Base-by-base conservation (phyloP, 2,888 invertebrate genomes). In the Papilio gigon region DNA sequence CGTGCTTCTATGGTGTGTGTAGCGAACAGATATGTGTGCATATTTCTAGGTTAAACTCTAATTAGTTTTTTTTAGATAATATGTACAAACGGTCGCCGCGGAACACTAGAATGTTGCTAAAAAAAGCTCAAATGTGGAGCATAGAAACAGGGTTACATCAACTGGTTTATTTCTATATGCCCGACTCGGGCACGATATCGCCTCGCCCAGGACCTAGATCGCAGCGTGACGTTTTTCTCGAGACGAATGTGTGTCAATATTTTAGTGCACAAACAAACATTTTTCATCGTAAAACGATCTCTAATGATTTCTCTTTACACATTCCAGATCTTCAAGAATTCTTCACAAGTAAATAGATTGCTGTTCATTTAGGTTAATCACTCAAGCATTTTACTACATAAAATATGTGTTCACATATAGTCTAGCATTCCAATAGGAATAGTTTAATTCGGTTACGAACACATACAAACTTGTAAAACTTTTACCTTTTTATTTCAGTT, bases 221-320 rank as follows among this genome's bases (percentile, higher is more conserved):
- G 53, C 30, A 56, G 30, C 30, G 53, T 11, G 20, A 17, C 17
- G n/a, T n/a, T 30, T 27, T 27, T 30, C 17, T 30, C 5, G n/a
- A 56, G 30, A 25, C 30, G 61, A 6, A 63, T 63, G 30, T 47
- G 63, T 63, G 63, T 50, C 63, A 63, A 42, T 30, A 20, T 47
- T 50, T 63, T 47, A 33, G 33, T 50, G 17, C 63, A 53, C 25
- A 53, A 64, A 50, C 35, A 63, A 50, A 64, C 14, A 64, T 44
- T 33, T 35, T n/a, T 44, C 17, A 53, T 27, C 27, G 27, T 27
- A 53, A 50, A 27, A 53, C 27, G 27, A 50, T 50, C 14, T 53
- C 27, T 53, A 53, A 53, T 30, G 30, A 30, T 53, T 53, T 53
- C 2, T 53, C 30, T n/a, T 30, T n/a, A 27, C 5, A 30, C 4